Percentiles rank a stretch among this genome's conserved stretches.
Conservation (phyloP, 2,888 invertebrate species). For the Invenusta paracnida region DNA sequence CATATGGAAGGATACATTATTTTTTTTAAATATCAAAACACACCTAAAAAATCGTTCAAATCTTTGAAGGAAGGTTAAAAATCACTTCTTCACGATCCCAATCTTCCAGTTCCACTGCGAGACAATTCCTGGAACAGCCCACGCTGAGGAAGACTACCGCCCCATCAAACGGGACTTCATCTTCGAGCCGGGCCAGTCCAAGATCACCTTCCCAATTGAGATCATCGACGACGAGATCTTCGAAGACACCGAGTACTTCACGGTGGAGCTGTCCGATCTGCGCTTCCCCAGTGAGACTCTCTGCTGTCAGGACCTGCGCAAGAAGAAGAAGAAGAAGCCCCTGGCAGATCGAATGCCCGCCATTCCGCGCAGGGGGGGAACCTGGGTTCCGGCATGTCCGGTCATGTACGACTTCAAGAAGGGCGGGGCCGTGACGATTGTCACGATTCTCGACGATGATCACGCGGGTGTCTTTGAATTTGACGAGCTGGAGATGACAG, state of each 20-base stretch:
- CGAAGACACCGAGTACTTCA: slow-evolving; percentile 98
- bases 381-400: slow-evolving; percentile 67
- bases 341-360: neutral
- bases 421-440: slow-evolving; percentile 69
- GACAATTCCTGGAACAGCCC: slow-evolving; percentile 97
- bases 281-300: slow-evolving; percentile 49
- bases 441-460: slow-evolving; percentile 97
- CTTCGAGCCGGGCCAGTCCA: slow-evolving; percentile 77
- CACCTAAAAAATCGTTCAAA: too few relatives aligned
- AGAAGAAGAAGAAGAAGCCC: neutral
- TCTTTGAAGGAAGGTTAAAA: too few relatives aligned
- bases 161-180: slow-evolving; percentile 71
- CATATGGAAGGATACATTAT: too few relatives aligned
- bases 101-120: slow-evolving; percentile 85
- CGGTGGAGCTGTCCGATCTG: slow-evolving; percentile 64
- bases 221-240: slow-evolving; percentile 98
- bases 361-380: too few relatives aligned
- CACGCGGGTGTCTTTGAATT: slow-evolving; percentile 96
- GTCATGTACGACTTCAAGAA: slow-evolving; percentile 61
- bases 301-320: slow-evolving; percentile 47
- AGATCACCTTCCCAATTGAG: slow-evolving; percentile 71
- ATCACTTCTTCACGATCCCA: too few relatives aligned
- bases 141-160: slow-evolving; percentile 91
- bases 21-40: too few relatives aligned
- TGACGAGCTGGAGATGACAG: slow-evolving; percentile 68